Percentiles rank a stretch among this genome's conserved stretches.
phyloP scores from a whole-genome alignment of 2,113 vertebrate genomes.

The Caloenas nicobarica region DNA sequence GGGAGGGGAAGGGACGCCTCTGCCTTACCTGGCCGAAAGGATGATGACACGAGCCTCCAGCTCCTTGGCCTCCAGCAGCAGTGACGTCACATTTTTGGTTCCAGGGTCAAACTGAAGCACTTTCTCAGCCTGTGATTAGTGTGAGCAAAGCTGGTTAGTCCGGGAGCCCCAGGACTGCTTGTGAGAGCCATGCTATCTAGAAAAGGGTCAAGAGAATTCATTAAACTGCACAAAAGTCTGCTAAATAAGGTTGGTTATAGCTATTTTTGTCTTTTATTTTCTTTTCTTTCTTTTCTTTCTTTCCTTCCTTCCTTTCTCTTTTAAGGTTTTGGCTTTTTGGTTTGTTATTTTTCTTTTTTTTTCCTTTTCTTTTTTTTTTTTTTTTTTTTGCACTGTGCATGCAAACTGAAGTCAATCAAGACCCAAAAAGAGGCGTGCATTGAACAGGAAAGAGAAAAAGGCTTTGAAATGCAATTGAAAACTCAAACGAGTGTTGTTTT shows the following conservation, averaged over 20 bases:
- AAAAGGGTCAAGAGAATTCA: conserved; percentile 66
- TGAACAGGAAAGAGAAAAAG: conserved; percentile 89
- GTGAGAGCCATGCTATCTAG: conserved; percentile 84
- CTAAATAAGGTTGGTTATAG: conserved; percentile 59
- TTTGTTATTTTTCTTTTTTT: neutral
- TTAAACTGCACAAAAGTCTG: conserved; percentile 63
- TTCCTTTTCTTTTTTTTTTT: neutral
- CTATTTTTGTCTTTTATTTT: conserved; percentile 42
- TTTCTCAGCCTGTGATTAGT: conserved; percentile 96
- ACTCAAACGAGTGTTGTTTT: conserved; percentile 83
- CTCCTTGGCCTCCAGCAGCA: conserved; percentile 96
- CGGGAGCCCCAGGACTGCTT: conserved; percentile 67
- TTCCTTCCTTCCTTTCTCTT: conserved; percentile 46
- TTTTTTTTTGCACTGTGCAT: conserved; percentile 91
- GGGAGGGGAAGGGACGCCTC: neutral
- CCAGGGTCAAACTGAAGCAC: conserved; percentile 97
- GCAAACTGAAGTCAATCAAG: conserved; percentile 98
- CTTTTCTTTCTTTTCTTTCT: conserved; percentile 55
- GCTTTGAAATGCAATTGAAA: conserved; percentile 94
- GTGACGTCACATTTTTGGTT: conserved; percentile 95
- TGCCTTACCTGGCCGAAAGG: conserved; percentile 91
- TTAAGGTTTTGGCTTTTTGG: conserved; percentile 15
- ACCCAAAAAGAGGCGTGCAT: conserved; percentile 98
- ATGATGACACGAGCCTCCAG: conserved; percentile 98
- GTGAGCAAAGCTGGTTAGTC: conserved; percentile 80